Percentiles rank a stretch among this genome's conserved stretches.
Conservation (phyloP, 2,797 vertebrate species). For the Myotis myotis region DNA sequence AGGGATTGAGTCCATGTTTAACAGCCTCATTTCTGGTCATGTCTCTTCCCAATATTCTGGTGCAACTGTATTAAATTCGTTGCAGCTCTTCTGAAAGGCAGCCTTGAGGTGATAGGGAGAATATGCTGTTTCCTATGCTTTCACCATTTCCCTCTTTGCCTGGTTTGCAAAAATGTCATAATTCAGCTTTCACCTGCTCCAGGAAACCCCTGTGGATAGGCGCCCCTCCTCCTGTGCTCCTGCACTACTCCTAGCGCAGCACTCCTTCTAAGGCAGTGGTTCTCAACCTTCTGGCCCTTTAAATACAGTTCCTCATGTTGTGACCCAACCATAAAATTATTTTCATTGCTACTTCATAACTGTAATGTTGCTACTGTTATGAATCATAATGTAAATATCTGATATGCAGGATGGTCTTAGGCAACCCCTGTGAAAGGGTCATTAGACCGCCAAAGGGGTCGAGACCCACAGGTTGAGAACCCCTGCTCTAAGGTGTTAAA, state of each 20-base stretch:
- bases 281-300: no score
- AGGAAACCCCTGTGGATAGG: neutral
- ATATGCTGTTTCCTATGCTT: neutral
- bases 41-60: no score
- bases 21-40: neutral
- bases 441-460: no score
- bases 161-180: neutral
- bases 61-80: neutral
- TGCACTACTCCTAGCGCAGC: neutral
- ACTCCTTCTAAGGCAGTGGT: neutral
- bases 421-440: no score
- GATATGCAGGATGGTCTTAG: no score
- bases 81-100: neutral
- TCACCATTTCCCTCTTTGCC: neutral
- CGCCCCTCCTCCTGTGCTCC: neutral
- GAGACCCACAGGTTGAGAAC: no score
- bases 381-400: no score
- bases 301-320: no score
- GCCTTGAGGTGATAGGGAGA: neutral
- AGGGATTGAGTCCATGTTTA: no score
- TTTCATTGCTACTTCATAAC: no score
- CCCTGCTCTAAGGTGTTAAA: neutral
- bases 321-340: no score
- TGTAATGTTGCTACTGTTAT: no score
- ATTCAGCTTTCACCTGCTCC: neutral